phyloP scores from a whole-genome alignment of 2,113 vertebrate species.

The Copsychus sechellarum region DNA sequence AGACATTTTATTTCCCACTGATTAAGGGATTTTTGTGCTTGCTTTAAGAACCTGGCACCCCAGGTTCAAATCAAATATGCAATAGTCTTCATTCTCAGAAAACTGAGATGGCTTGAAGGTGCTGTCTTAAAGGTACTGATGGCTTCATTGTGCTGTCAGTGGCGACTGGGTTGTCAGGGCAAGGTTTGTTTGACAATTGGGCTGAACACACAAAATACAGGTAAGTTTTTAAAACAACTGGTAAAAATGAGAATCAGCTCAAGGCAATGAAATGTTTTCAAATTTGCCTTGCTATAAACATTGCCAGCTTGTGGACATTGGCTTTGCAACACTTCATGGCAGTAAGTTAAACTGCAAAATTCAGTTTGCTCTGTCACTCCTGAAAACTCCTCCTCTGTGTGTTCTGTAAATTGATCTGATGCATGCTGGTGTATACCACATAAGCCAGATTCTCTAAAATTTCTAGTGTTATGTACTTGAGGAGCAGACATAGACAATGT shows the following conservation, averaged over 20 bases:
- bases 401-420: background rate
- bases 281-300: background rate
- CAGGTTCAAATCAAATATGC: background rate
- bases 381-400: background rate
- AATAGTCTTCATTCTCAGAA: background rate
- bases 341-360: background rate
- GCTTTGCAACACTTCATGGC: background rate
- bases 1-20: background rate
- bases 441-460: background rate
- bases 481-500: background rate
- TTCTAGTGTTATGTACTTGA: background rate
- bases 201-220: background rate
- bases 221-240: background rate
- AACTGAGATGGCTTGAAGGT: background rate
- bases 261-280: background rate
- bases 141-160: background rate
- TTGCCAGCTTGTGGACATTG: background rate
- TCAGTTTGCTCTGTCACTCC: background rate
- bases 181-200: background rate
- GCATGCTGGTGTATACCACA: background rate
- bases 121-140: too few species aligned
- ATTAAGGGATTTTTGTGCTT: background rate
- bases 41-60: background rate
- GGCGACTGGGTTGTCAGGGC: background rate
- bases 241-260: background rate